Percentiles rank a stretch among this genome's conserved stretches.
These are phyloP conservation scores for Hymenochirus boettgeri DNA, from an alignment of 2,113 vertebrate genomes.

Conservation along the genomic window DNA sequence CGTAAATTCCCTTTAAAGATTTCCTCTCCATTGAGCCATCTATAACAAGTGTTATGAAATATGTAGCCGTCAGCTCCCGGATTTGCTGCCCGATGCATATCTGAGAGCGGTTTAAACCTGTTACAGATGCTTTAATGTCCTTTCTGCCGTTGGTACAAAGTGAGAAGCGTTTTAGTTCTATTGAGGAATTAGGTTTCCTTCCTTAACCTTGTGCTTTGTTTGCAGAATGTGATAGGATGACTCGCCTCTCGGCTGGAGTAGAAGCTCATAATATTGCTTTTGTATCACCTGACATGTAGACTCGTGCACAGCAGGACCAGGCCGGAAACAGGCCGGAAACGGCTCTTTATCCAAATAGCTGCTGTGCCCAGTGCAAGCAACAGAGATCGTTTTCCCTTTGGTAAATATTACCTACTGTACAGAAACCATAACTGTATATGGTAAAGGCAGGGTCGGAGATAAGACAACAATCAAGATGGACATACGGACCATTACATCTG, in stretches of 20 bases:
- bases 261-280: conserved; percentile 5
- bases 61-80: not conserved
- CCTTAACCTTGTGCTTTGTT: not conserved
- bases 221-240: conserved; percentile 7
- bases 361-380: not conserved
- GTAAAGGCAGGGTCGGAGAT: no score
- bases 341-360: not conserved
- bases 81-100: not conserved
- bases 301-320: not conserved
- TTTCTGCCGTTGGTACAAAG: not conserved
- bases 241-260: not conserved
- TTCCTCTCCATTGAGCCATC: no score
- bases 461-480: no score
- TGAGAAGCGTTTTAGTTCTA: not conserved
- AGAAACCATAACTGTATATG: not conserved
- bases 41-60: no score
- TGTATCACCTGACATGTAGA: conserved; percentile 11
- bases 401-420: not conserved
- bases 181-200: conserved; percentile 2
- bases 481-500: no score
- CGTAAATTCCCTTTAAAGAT: no score
- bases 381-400: not conserved
- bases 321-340: not conserved
- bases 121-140: conserved; percentile 4
- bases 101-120: not conserved